A percentile compares a stretch with the other conserved stretches of the same genome.
phyloP scores from a whole-genome alignment of 35 echinoderm and acorn worm genomes.

The Eucidaris tribuloides region DNA sequence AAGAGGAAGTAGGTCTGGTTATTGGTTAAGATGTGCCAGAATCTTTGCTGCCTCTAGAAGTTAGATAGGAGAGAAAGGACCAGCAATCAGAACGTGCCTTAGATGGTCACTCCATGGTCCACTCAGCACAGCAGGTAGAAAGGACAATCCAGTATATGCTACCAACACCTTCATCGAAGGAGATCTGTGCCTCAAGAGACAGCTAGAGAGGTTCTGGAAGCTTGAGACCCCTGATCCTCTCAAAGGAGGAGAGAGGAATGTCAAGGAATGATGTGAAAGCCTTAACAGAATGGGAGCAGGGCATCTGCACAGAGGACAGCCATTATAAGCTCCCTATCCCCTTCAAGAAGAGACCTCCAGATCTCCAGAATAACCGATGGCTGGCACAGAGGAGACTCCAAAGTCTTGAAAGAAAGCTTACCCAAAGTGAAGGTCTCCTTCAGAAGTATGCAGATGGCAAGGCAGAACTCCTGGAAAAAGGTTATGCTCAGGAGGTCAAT shows the following conservation, averaged over 20 bases:
- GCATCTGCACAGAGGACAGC: too few species aligned
- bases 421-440: conserved; percentile 1
- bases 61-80: not conserved
- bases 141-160: not conserved
- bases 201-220: too few species aligned
- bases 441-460: conserved; percentile 5
- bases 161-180: not conserved
- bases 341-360: not conserved
- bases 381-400: conserved; percentile 32
- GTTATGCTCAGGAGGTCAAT: too few species aligned
- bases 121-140: not conserved
- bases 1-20: conserved; percentile 10
- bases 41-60: not conserved
- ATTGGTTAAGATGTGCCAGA: conserved; percentile 57
- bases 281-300: too few species aligned
- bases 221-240: too few species aligned
- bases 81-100: not conserved
- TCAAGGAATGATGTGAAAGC: too few species aligned
- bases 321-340: too few species aligned
- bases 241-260: too few species aligned
- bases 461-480: conserved; percentile 31
- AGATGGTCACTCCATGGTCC: conserved; percentile 1
- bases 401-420: conserved; percentile 8
- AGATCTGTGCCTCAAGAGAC: not conserved
- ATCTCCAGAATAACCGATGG: conserved; percentile 26